Percentiles rank a stretch among this genome's conserved stretches.
Evolutionary conservation across 1,140 invertebrate genomes (phyloP).

Genomic region (Eulimnadia texana): DNA sequence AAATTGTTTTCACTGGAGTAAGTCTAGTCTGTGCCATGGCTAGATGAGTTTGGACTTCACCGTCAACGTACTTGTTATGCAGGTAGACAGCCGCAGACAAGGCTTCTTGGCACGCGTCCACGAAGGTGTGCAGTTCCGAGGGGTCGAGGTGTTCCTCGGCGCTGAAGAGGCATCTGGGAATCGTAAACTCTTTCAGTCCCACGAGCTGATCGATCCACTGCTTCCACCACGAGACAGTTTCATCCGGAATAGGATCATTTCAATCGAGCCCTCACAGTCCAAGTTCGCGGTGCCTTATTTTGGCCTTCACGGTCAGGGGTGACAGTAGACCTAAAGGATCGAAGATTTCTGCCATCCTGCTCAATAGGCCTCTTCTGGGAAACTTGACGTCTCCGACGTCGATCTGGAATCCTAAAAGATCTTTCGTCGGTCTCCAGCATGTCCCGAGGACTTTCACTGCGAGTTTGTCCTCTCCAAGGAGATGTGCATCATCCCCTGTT

Average conservation of each 20-base stretch:
- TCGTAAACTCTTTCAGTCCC: neutral
- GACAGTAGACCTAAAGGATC: constrained; percentile 3
- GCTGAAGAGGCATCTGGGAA: constrained; percentile 3
- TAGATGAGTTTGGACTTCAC: constrained; percentile 15
- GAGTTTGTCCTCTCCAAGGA: neutral
- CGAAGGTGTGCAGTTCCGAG: constrained; percentile 23
- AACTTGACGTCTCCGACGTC: neutral
- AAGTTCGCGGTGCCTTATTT: neutral
- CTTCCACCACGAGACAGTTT: constrained; percentile 17
- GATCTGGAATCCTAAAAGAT: neutral
- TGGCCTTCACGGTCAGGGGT: neutral
- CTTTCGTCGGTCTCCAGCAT: neutral
- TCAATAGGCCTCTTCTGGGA: neutral
- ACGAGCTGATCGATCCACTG: constrained; percentile 4
- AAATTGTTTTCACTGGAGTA: constrained; percentile 29
- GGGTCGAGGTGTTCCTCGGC: neutral
- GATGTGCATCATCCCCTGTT: no score
- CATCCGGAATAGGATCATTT: constrained; percentile 17
- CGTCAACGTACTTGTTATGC: neutral
- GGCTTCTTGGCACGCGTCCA: constrained; percentile 24
- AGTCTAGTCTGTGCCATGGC: constrained; percentile 28
- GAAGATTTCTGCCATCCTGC: neutral
- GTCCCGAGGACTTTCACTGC: neutral
- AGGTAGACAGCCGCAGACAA: constrained; percentile 21
- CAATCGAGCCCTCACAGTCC: constrained; percentile 4